These are phyloP conservation scores for Drosophila flavopinicola DNA, from an alignment of 2,888 invertebrate genomes.

Conservation along the genomic window DNA sequence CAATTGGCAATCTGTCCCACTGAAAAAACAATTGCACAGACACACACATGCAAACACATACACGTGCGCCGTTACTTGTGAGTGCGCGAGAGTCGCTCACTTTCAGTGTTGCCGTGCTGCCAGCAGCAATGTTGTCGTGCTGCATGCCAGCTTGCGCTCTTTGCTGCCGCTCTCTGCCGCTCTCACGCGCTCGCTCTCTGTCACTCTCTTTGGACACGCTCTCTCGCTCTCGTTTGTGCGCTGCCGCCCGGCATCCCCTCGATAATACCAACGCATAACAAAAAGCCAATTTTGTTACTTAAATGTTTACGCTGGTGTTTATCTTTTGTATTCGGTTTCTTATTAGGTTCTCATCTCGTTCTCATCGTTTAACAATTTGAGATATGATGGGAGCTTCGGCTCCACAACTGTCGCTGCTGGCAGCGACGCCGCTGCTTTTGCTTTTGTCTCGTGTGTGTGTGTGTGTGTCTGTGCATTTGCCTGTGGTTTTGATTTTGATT, in stretches of 20 bases:
- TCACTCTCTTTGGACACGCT: slow-evolving; percentile 6
- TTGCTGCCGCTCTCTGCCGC: slow-evolving; percentile 10
- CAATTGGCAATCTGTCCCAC: slow-evolving; percentile 78
- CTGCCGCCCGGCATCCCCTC: slow-evolving; percentile 22
- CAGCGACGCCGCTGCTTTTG: slow-evolving; percentile 31
- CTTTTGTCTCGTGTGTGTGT: slow-evolving; percentile 15
- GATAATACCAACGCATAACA: slow-evolving; percentile 67
- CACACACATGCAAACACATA: slow-evolving; percentile 32
- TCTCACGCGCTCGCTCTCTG: neutral
- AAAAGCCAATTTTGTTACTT: slow-evolving; percentile 82
- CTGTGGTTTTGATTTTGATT: slow-evolving; percentile 68
- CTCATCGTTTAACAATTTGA: slow-evolving; percentile 82
- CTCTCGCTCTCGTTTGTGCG: slow-evolving; percentile 20
- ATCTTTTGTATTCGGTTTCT: slow-evolving; percentile 82
- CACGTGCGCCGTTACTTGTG: slow-evolving; percentile 61
- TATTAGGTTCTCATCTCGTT: slow-evolving; percentile 82
- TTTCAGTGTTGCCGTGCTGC: slow-evolving; percentile 57
- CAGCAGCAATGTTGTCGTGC: slow-evolving; percentile 58
- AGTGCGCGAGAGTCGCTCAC: slow-evolving; percentile 32
- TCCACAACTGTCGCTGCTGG: slow-evolving; percentile 17
- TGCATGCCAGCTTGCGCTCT: slow-evolving; percentile 26
- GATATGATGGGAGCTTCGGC: slow-evolving; percentile 68
- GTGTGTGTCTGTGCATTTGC: slow-evolving; percentile 24
- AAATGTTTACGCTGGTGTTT: slow-evolving; percentile 82
- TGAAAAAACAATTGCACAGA: slow-evolving; percentile 76